Evolutionary conservation across 2,888 invertebrate species (phyloP), one percentile per base, ranked within the genome.

Genomic region (Lasioglossum zephyrum): DNA sequence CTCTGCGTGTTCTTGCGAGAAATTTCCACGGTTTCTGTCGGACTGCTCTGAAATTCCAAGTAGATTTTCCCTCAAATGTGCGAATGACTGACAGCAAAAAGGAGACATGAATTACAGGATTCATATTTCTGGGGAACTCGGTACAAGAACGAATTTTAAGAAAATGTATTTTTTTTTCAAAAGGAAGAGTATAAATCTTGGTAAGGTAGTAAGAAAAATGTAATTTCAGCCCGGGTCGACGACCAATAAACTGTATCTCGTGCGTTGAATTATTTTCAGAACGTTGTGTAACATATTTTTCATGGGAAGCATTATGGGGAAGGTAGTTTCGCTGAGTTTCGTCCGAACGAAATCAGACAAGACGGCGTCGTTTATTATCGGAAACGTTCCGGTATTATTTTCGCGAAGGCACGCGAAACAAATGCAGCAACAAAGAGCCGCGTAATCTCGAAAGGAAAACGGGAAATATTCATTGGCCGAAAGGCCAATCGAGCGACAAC

Each of bases 381-480:
- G 66, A 22, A 66, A 66, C 18, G 36, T 36, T 36, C 66, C 16
- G 36, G 22, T 8, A 66, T 66, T 66, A 66, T 66, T 66, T 66
- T 22, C 36, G 36, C 66, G 36, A 31, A 31, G 36, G 66, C 36
- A 66, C 66, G 66, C 66, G 66, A 66, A 66, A 66, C 66, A 66
- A 66, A 66, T 36, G 39, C 41, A 22, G 36, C 39, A 39, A 36
- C 36, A 41, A 70, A 70, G 70, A 41, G 22, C n/a, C 66, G 18
- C 66, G 36, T 66, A 36, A 66, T 66, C 66, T 36, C 36, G 22
- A 66, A 66, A 66, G 66, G 66, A 66, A 63, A 66, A 18, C 36
- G 66, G 66, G 66, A 66, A 66, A 66, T 66, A 66, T 18, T 66
- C 66, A 66, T 66, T 66, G 66, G 26, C 66, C 36, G 66, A 18